Percentiles rank a stretch among this genome's conserved stretches.
phyloP scores from a whole-genome alignment of 30 jellyfish, hydroid and myxozoan species.

The Sanderia malayensis region DNA sequence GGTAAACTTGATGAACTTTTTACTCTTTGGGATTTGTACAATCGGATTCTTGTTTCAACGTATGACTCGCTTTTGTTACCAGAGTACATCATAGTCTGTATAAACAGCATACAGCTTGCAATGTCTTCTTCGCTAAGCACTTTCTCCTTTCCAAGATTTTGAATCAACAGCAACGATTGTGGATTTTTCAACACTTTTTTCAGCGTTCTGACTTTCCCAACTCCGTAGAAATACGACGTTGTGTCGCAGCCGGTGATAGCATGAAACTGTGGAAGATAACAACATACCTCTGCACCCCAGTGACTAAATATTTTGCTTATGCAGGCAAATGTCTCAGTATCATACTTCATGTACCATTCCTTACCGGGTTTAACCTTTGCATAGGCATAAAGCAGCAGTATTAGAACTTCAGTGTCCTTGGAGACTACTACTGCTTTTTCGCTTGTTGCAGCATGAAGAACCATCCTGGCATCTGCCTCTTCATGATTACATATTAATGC shows the following conservation, averaged over 20 bases:
- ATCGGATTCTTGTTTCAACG: not conserved
- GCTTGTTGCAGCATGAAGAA: slow-evolving; percentile 9
- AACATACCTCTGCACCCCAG: not conserved
- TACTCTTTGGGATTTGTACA: not conserved
- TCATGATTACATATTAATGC: slow-evolving; percentile 3
- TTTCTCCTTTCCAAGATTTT: not conserved
- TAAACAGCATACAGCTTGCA: not conserved
- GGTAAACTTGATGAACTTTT: not conserved
- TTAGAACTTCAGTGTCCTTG: not conserved
- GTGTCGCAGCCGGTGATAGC: slow-evolving; percentile 6
- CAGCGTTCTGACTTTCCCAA: not conserved
- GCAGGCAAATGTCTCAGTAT: not conserved
- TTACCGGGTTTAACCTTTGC: not conserved
- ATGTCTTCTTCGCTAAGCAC: slow-evolving; percentile 15
- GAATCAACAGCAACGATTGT: not conserved
- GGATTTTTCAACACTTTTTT: not conserved
- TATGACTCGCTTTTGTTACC: not conserved
- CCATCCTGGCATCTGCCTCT: slow-evolving; percentile 19
- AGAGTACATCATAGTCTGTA: slow-evolving; percentile 1
- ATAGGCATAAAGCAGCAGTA: slow-evolving; percentile 1
- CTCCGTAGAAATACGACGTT: not conserved
- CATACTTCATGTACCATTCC: slow-evolving; percentile 2
- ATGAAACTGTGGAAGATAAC: slow-evolving; percentile 5
- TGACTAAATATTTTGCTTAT: not conserved
- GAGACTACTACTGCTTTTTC: not conserved